Percentiles rank a stretch among this genome's conserved stretches.
Conservation (phyloP, 2,888 invertebrate species). For the Cyaniris semiargus region DNA sequence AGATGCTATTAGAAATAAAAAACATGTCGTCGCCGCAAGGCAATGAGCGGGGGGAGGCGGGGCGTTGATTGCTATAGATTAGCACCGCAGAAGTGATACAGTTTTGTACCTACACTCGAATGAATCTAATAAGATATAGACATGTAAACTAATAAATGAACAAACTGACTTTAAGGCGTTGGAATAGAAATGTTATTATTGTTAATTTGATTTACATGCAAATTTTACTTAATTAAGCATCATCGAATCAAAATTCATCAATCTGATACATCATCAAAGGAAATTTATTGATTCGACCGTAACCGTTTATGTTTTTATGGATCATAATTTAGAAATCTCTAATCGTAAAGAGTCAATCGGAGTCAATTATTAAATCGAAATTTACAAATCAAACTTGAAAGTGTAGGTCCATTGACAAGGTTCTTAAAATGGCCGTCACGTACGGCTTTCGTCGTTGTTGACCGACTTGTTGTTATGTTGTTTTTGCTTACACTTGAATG, state of each 20-base stretch:
- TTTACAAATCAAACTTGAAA: slow-evolving; percentile 37
- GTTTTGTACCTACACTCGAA: no score
- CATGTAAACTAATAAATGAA: not conserved
- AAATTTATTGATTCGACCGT: slow-evolving; percentile 9
- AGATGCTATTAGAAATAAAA: no score
- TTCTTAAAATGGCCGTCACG: slow-evolving; percentile 55
- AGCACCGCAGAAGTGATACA: no score
- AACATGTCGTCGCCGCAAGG: no score
- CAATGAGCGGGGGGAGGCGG: no score
- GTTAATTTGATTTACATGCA: slow-evolving; percentile 4
- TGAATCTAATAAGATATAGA: no score
- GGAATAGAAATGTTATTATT: not conserved
- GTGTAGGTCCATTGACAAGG: slow-evolving; percentile 45
- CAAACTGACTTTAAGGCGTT: not conserved
- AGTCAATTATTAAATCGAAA: slow-evolving; percentile 27
- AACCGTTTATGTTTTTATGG: slow-evolving; percentile 12
- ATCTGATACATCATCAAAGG: not conserved
- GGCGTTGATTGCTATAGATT: no score
- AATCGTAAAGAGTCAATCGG: slow-evolving; percentile 20
- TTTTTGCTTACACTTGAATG: slow-evolving; percentile 31
- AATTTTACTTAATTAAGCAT: not conserved
- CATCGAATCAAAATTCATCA: not conserved
- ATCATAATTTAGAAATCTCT: slow-evolving; percentile 16
- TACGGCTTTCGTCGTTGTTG: slow-evolving; percentile 58
- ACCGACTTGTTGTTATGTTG: slow-evolving; percentile 46